Evolutionary conservation across 2,113 vertebrate species (phyloP), one percentile per base, ranked within the genome.

Genomic region (Larimichthys crocea): DNA sequence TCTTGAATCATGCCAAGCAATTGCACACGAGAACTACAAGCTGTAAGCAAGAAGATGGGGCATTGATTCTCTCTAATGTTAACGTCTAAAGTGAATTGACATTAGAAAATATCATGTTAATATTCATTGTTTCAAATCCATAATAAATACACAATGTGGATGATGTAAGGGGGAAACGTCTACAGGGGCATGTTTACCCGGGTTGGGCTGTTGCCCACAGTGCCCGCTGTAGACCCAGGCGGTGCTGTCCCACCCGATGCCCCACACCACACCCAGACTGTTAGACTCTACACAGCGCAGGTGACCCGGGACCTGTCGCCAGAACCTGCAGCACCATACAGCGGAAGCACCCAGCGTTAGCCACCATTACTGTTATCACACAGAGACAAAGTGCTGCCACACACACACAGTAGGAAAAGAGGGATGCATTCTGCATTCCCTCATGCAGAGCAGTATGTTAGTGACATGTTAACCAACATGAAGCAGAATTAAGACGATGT

Each of bases 281-380:
- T 96, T 97, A 93, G 96, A 95, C 88, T 99, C 98, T 20, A 99
- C 88, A 81, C 95, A 76, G 20, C 94, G 94, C 86, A 99, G 95
- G 91, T 99, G 98, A 20, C 98, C 98, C 3, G 97, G 97, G 74
- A 99, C 93, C 91, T 99, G 98, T 8, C 96, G 94, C 98, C 98
- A 99, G 91, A 97, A 99, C 97, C 98, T 99, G 94, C 86, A 88
- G 91, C 88, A 92, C 84, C 89, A 83, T 7, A 92, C 85, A 87
- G 83, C n/a, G 19, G 74, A 86, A 86, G 87, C 89, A 87, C 48
- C 70, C 84, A 72, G 80, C 35, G 17, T 90, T 88, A 91, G 85
- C 65, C 22, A 42, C 35, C 67, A 19, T 42, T 10, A 67, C 19
- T 9, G 68, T 74, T 29, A 74, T 57, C 67, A 62, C 53, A 79